phyloP scores from a whole-genome alignment of 2,888 invertebrate genomes.

The Stenichneumon culpator region DNA sequence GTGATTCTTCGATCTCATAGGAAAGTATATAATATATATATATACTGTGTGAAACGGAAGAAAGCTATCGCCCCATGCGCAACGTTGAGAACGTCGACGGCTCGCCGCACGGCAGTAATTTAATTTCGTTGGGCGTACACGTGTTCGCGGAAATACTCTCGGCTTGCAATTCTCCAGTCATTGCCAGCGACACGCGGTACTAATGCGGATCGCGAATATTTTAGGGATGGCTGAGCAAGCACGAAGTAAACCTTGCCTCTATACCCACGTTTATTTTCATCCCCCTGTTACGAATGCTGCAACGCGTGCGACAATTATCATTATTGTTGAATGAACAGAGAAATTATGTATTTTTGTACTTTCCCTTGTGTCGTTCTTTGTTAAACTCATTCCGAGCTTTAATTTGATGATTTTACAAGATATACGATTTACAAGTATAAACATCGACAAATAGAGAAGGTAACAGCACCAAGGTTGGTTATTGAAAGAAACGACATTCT shows the following conservation, averaged over 20 bases:
- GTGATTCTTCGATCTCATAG: conserved; percentile 28
- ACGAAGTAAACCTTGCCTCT: conserved; percentile 35
- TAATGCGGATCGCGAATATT: conserved; percentile 69
- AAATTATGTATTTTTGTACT: not conserved
- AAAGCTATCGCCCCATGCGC: conserved; percentile 14
- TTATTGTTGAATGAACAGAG: conserved; percentile 4
- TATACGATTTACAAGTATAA: too few species aligned
- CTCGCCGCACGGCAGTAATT: conserved; percentile 51
- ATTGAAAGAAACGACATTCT: too few species aligned
- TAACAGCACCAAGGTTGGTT: too few species aligned
- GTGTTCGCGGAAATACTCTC: conserved; percentile 61
- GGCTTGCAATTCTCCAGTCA: conserved; percentile 20
- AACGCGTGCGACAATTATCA: conserved; percentile 32
- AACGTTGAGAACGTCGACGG: conserved; percentile 10
- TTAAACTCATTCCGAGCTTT: not conserved
- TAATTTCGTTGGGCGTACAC: conserved; percentile 59
- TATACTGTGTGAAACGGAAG: not conserved
- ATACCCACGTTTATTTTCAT: conserved; percentile 7
- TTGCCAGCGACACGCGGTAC: conserved; percentile 66
- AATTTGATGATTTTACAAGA: too few species aligned
- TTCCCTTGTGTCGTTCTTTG: too few species aligned
- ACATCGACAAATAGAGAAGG: too few species aligned
- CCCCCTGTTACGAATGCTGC: conserved; percentile 1
- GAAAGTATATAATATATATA: conserved; percentile 2
- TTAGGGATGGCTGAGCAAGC: conserved; percentile 57